Evolutionary conservation across 2,888 invertebrate genomes (phyloP).

Genomic region (Caenorhabditis doughertyi): DNA sequence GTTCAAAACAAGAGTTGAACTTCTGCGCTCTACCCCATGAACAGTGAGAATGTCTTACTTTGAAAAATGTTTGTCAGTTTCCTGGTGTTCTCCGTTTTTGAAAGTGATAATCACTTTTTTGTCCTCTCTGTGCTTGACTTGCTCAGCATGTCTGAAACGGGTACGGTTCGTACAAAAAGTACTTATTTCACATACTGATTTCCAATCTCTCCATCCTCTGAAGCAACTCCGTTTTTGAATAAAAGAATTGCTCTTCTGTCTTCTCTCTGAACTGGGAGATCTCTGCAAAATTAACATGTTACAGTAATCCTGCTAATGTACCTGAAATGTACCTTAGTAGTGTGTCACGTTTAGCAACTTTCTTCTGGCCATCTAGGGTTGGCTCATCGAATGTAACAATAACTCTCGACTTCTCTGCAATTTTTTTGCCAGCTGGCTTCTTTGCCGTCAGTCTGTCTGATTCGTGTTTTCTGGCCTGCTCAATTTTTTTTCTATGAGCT

Average conservation of each 20-base stretch:
- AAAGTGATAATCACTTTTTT: background rate
- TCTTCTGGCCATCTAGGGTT: background rate
- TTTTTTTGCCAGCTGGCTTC: background rate
- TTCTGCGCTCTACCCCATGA: no score
- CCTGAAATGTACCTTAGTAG: background rate
- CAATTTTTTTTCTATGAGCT: background rate
- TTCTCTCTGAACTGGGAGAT: constrained; percentile 1
- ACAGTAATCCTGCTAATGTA: no score
- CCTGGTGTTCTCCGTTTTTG: background rate
- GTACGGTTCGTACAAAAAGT: no score
- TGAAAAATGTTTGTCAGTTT: no score
- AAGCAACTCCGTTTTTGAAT: background rate
- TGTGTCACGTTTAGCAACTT: background rate
- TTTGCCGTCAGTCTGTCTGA: background rate
- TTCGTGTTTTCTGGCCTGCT: background rate
- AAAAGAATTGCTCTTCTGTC: background rate
- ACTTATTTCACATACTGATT: no score
- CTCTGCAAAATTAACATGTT: background rate
- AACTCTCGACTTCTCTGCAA: background rate
- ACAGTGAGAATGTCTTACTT: background rate
- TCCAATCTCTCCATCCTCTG: no score
- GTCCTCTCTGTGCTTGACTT: constrained; percentile 6
- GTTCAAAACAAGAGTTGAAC: no score
- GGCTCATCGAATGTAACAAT: background rate
- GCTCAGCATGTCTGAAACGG: background rate